Percentiles rank a stretch among this genome's conserved stretches.
These are phyloP conservation scores for Martes martes DNA, from an alignment of 2,113 vertebrate species.

Conservation along the genomic window DNA sequence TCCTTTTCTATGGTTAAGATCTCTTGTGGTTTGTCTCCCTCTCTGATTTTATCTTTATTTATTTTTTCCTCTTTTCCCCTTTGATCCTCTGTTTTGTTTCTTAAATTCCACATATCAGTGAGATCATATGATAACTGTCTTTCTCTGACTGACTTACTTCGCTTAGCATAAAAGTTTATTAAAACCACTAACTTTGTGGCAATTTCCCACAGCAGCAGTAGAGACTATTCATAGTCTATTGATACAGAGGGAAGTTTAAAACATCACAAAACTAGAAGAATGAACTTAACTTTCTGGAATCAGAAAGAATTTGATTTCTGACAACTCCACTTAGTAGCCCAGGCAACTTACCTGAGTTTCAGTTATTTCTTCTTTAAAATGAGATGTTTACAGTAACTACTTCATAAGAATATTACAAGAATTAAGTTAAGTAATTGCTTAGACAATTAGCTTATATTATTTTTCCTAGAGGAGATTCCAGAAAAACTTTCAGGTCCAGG, in stretches of 20 bases:
- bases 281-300: neutral
- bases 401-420: neutral
- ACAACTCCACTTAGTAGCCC: neutral
- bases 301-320: neutral
- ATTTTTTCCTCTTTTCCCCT: no score
- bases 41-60: no score
- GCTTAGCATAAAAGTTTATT: neutral
- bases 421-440: neutral
- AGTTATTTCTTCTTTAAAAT: neutral
- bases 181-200: neutral
- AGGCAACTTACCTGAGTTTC: neutral
- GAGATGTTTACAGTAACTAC: neutral
- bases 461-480: neutral
- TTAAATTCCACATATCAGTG: no score
- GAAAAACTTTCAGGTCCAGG: neutral
- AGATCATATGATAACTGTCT: no score
- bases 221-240: neutral
- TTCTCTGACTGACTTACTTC: no score
- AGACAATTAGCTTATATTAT: neutral
- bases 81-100: no score
- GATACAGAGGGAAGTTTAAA: neutral
- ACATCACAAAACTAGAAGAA: neutral
- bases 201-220: neutral
- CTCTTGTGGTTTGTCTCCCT: no score
- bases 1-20: no score